Percentiles rank a stretch among this genome's conserved stretches.
These are phyloP conservation scores for Tokudaia muenninki DNA, from an alignment of 2,797 vertebrate genomes.

Conservation along the genomic window DNA sequence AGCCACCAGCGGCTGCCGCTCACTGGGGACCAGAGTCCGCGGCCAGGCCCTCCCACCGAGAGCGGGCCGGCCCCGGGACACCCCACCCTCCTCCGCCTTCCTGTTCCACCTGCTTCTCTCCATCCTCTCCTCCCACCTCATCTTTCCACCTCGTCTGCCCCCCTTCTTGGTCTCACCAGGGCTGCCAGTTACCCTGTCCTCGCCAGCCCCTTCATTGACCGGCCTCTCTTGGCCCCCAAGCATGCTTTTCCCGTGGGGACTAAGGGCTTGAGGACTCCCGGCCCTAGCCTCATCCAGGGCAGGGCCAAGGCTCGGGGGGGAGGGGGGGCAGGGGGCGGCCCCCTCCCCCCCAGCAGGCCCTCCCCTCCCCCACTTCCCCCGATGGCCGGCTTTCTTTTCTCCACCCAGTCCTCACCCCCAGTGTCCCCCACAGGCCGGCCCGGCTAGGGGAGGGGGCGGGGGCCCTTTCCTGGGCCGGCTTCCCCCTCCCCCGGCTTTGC, in stretches of 20 bases:
- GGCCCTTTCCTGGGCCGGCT: slow-evolving; percentile 80
- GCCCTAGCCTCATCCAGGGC: slow-evolving; percentile 67
- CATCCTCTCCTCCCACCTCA: slow-evolving; percentile 4
- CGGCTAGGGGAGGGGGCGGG: slow-evolving; percentile 79
- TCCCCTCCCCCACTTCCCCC: slow-evolving; percentile 76
- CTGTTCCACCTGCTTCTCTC: slow-evolving; percentile 73
- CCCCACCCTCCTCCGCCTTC: slow-evolving; percentile 73
- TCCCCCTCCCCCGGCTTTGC: slow-evolving; percentile 79
- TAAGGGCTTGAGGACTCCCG: slow-evolving; percentile 71
- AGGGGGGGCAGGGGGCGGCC: slow-evolving; percentile 78
- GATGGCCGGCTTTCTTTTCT: slow-evolving; percentile 74
- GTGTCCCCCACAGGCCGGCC: slow-evolving; percentile 80
- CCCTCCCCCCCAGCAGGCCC: slow-evolving; percentile 73
- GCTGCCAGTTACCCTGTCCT: neutral
- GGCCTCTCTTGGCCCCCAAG: slow-evolving; percentile 37
- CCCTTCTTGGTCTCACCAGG: neutral
- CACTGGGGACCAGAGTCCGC: slow-evolving; percentile 59
- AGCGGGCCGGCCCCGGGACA: slow-evolving; percentile 74
- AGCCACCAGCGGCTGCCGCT: slow-evolving; percentile 52
- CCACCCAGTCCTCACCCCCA: slow-evolving; percentile 76
- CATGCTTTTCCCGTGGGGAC: slow-evolving; percentile 71
- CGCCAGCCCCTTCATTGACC: neutral
- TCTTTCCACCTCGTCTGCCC: neutral
- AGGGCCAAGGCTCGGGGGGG: slow-evolving; percentile 70
- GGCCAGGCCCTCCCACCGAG: slow-evolving; percentile 60